Evolutionary conservation across 2,888 invertebrate species (phyloP), one percentile per base, ranked within the genome.

Genomic region (Coenonympha glycerion): DNA sequence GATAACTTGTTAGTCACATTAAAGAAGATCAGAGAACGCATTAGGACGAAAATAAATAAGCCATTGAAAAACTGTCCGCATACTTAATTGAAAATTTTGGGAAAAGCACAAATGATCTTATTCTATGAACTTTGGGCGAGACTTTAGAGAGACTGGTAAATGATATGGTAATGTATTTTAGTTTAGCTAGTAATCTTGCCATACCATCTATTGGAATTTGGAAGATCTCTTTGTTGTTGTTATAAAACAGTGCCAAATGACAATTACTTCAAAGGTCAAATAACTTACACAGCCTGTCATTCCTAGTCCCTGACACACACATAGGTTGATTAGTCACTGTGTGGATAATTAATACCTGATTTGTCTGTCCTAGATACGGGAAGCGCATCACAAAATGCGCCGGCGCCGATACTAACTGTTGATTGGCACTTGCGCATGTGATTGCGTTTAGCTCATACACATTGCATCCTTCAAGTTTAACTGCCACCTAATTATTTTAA

Each of bases 401-500:
- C 71, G 87, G 86, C 86, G 87, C 87, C 87, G 67, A 55, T 59
- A 62, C 74, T 86, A 86, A 87, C 87, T 87, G 86, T 87, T 73
- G 74, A 68, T 65, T 71, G 73, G 73, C 74, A 74, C 81, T 82
- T 76, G 76, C 65, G 70, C 71, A 76, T 71, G 63, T 58, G 56
- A 58, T 60, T 60, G 55, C 52, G 50, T 54, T 56, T 49, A 50
- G 40, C 53, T 53, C 49, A 49, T 52, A 52, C 41, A 54, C 41
- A 54, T 51, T 47, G 40, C 21, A 44, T 51, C 45, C 49, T 49
- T 45, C 24, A 46, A 49, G 9, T 52, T 55, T 44, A 28, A 44
- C 18, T 37, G 34, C 28, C 8, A 16, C n/a, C n/a, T n/a, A n/a
- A n/a, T n/a, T n/a, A 30, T 37, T 44, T 37, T 53, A 41, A 34